phyloP scores from a whole-genome alignment of 1,140 invertebrate genomes.

The Drosophila lini region DNA sequence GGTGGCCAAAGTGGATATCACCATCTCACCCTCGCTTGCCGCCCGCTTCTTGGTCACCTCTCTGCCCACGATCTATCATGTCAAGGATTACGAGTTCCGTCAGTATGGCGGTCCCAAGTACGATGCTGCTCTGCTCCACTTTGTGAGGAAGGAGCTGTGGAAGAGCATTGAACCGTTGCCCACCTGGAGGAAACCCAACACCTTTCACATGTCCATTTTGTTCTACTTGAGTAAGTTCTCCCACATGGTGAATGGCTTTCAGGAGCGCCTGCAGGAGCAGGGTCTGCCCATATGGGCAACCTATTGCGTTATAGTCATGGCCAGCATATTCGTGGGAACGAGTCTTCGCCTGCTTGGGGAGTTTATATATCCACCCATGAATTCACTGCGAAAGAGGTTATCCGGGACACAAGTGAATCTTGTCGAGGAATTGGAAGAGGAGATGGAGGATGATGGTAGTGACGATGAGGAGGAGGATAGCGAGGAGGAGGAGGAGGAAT shows the following conservation, averaged over 20 bases:
- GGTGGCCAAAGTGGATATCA: constrained; percentile 97
- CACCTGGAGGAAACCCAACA: constrained; percentile 96
- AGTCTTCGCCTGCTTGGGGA: no score
- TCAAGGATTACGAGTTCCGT: constrained; percentile 97
- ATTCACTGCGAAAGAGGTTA: no score
- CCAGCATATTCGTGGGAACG: constrained; percentile 36
- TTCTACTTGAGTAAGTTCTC: constrained; percentile 97
- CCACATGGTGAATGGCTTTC: constrained; percentile 93
- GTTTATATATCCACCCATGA: no score
- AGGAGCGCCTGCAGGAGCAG: constrained; percentile 95
- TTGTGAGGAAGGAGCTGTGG: constrained; percentile 96
- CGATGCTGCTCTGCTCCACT: constrained; percentile 93
- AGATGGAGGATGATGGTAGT: no score
- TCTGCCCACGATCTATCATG: constrained; percentile 98
- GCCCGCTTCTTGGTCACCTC: constrained; percentile 98
- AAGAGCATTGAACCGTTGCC: constrained; percentile 92
- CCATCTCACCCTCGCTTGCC: constrained; percentile 94
- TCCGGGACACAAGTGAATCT: no score
- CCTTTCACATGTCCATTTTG: constrained; percentile 95
- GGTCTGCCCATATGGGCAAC: constrained; percentile 97
- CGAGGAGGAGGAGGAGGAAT: no score
- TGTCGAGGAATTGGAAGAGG: no score
- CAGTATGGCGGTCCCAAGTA: constrained; percentile 96
- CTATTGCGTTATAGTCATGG: constrained; percentile 96
- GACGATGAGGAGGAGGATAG: no score